A percentile compares a stretch with the other conserved stretches of the same genome.
These are phyloP conservation scores for Connochaetes taurinus DNA, from an alignment of 2,113 vertebrate genomes.

Conservation along the genomic window DNA sequence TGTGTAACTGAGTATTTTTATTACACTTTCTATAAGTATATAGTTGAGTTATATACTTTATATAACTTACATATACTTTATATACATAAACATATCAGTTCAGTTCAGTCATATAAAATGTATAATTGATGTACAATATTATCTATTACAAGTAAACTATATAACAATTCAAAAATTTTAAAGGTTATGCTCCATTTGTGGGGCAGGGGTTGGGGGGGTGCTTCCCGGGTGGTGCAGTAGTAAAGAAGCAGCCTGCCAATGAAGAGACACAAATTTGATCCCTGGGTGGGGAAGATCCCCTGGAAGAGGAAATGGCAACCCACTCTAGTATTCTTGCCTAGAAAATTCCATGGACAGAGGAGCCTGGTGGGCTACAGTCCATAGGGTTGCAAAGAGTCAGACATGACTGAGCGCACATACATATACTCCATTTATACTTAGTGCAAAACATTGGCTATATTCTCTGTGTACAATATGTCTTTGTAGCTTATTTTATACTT, in stretches of 20 bases:
- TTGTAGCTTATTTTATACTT: background rate
- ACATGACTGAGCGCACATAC: background rate
- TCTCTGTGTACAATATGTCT: background rate
- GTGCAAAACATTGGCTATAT: background rate
- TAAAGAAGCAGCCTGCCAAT: background rate
- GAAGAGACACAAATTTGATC: background rate
- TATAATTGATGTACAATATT: background rate
- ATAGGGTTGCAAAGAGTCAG: background rate
- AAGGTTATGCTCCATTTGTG: background rate
- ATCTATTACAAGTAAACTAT: background rate
- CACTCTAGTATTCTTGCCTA: background rate
- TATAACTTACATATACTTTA: background rate
- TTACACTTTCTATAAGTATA: background rate
- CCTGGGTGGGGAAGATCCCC: background rate
- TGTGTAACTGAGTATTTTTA: background rate
- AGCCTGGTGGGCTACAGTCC: background rate
- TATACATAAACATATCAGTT: background rate
- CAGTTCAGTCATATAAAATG: background rate
- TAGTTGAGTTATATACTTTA: background rate
- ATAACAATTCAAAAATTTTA: background rate
- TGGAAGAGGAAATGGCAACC: background rate
- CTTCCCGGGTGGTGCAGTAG: background rate
- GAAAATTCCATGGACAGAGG: background rate
- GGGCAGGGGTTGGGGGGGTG: background rate
- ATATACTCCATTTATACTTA: background rate